phyloP scores from a whole-genome alignment of 2,797 vertebrate genomes.

The Melanotaenia maccullochi region DNA sequence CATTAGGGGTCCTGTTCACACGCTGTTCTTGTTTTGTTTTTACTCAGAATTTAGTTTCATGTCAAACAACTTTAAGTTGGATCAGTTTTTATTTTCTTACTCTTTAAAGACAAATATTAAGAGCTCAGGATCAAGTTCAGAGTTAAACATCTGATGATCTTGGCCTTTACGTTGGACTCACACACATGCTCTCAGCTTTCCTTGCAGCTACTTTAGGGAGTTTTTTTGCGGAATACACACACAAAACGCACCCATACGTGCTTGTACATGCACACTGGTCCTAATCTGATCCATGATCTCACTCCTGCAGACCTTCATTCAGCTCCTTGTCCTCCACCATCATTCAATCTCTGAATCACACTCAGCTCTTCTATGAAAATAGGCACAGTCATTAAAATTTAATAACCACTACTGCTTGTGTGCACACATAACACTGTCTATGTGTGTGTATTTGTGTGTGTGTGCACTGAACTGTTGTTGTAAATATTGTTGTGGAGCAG shows the following conservation, averaged over 20 bases:
- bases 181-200: constrained; percentile 24
- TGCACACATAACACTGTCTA: constrained; percentile 46
- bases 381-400: constrained; percentile 69
- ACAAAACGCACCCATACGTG: constrained; percentile 1
- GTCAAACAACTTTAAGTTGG: constrained; percentile 10
- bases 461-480: constrained; percentile 44
- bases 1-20: constrained; percentile 22
- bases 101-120: constrained; percentile 14
- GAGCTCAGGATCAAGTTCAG: constrained; percentile 28
- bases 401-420: constrained; percentile 62
- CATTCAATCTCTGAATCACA: constrained; percentile 60
- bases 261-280: neutral
- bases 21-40: constrained; percentile 31
- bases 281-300: constrained; percentile 47
- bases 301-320: constrained; percentile 56
- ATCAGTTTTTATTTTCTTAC: neutral
- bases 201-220: constrained; percentile 29
- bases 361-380: constrained; percentile 55
- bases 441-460: constrained; percentile 3
- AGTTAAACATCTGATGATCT: constrained; percentile 42
- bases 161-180: constrained; percentile 29
- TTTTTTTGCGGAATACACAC: constrained; percentile 3
- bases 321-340: constrained; percentile 53
- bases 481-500: constrained; percentile 45
- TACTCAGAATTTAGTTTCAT: constrained; percentile 19